These are phyloP conservation scores for Luperina testacea DNA, from an alignment of 2,888 invertebrate species.

Conservation along the genomic window DNA sequence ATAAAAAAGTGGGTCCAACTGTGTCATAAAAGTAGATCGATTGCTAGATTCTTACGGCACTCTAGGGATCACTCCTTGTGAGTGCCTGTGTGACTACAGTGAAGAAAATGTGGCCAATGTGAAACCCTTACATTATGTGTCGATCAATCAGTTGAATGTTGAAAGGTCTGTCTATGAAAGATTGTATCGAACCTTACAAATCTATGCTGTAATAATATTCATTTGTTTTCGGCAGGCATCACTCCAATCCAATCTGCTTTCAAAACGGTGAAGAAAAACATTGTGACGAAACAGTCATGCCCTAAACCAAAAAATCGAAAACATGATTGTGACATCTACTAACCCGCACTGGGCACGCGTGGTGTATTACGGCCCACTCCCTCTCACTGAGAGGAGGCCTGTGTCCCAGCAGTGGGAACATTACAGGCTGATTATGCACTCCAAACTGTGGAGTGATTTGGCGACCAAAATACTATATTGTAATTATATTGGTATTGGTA, in stretches of 20 bases:
- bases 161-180: background rate
- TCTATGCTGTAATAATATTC: no score
- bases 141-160: background rate
- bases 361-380: background rate
- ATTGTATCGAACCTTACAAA: background rate
- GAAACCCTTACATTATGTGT: background rate
- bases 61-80: conserved; percentile 26
- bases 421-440: background rate
- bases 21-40: conserved; percentile 55
- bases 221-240: background rate
- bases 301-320: background rate
- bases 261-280: background rate
- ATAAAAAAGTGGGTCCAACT: conserved; percentile 32
- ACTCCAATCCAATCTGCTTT: background rate
- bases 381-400: no score
- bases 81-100: conserved; percentile 13
- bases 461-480: no score
- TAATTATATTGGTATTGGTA: no score
- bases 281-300: background rate
- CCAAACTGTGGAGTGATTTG: background rate
- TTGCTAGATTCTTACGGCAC: conserved; percentile 35
- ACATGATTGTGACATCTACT: background rate
- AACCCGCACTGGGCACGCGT: background rate
- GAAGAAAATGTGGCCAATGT: conserved; percentile 12
- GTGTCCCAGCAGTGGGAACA: background rate